Evolutionary conservation across 1,140 invertebrate species (phyloP), one percentile per base, ranked within the genome.

Genomic region (Tetranychus urticae): DNA sequence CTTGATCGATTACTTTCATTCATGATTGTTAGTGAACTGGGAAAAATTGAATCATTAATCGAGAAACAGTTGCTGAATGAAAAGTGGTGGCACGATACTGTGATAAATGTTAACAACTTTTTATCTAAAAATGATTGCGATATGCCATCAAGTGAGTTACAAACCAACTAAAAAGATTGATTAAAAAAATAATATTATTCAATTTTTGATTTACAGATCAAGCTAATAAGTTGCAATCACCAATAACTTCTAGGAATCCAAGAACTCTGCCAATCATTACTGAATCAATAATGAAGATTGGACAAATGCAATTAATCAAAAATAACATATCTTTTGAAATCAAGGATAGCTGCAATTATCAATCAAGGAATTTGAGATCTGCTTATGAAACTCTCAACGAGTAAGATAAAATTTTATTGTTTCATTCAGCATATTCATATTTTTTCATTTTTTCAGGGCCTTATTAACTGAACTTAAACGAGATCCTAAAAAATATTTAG

Each of bases 291-390:
- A 57, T 69, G 45, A 59, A 75, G 67, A 79, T 96, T 68, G 92
- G 92, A 2, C 88, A 91, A 66, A 77, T 91, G 69, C 90, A 96
- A 71, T 72, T 94, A 37, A 70, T 97, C 31, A 76, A 87, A 56
- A 83, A 82, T 68, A 83, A 90, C 69, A 85, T 94, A 63, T 80
- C 81, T 7, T 84, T 86, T 70, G 85, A 92, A 71, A 75, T 97
- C n/a, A 86, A 85, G 67, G 86, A 82, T 2, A 82, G 81, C 23
- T 88, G 86, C 68, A 89, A 88, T 76, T 92, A 92, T 76, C 85
- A 96, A 75, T 87, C 90, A 0, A 89, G 90, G 68, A 82, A 89
- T 70, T 78, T 96, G 66, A 83, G 85, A 68, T 78, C 82, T 37
- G 81, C 86, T 31, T 72, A 94, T 14, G 77, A 81, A 67, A 84